phyloP scores from a whole-genome alignment of 2,113 vertebrate genomes.

The Bufo bufo region DNA sequence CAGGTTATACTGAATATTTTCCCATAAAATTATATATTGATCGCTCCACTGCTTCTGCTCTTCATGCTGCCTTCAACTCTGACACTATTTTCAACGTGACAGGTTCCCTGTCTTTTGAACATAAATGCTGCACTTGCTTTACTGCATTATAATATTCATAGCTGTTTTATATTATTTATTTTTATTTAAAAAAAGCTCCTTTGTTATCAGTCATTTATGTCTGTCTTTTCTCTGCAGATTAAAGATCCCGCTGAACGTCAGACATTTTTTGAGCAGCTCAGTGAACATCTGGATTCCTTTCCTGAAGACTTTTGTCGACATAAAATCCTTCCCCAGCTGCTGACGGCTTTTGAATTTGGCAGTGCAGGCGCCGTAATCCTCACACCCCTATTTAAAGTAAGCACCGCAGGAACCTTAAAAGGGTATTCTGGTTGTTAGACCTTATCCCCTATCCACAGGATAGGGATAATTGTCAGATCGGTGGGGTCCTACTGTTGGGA shows the following conservation, averaged over 20 bases:
- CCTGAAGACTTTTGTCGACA: constrained; percentile 91
- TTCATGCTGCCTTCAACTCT: too few species aligned
- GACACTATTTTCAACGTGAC: too few species aligned
- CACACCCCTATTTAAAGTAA: constrained; percentile 88
- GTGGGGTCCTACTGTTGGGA: too few species aligned
- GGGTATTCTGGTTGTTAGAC: too few species aligned
- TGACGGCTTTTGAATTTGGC: constrained; percentile 89
- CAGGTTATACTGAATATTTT: too few species aligned
- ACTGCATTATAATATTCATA: background rate
- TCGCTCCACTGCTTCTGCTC: too few species aligned
- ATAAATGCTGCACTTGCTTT: background rate
- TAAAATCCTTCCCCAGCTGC: constrained; percentile 89
- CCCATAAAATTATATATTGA: too few species aligned
- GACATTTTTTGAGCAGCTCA: constrained; percentile 89
- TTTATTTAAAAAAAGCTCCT: background rate
- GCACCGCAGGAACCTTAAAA: background rate
- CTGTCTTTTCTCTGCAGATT: constrained; percentile 71
- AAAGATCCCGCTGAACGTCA: constrained; percentile 89
- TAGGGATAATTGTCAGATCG: too few species aligned
- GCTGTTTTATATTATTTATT: background rate
- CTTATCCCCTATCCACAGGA: too few species aligned
- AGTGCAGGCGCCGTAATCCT: constrained; percentile 85
- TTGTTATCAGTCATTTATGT: background rate
- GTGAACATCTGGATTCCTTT: constrained; percentile 84
- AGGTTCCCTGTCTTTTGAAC: too few species aligned